phyloP scores from a whole-genome alignment of 2,113 vertebrate genomes.

The Elgaria multicarinata region DNA sequence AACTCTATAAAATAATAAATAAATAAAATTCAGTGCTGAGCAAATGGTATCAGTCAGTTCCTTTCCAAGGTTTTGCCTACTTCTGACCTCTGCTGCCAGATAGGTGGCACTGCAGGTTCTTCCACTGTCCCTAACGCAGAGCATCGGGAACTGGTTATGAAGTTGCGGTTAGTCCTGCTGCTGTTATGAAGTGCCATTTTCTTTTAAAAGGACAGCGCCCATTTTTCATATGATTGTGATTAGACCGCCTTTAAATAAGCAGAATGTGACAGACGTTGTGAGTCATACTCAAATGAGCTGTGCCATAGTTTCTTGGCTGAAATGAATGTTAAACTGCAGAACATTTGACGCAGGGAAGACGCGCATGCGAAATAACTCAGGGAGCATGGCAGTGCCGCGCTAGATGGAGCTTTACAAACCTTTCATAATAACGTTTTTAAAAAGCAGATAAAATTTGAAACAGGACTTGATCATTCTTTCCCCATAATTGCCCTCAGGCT shows the following conservation, averaged over 20 bases:
- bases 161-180: conserved; percentile 66
- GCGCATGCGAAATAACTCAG: not conserved
- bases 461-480: not conserved
- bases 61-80: conserved; percentile 24
- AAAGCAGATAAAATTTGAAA: conserved; percentile 6
- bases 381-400: not conserved
- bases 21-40: not conserved
- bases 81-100: conserved; percentile 77
- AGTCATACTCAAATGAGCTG: conserved; percentile 48
- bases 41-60: not conserved
- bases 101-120: not conserved
- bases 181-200: conserved; percentile 66
- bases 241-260: conserved; percentile 56
- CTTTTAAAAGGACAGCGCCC: conserved; percentile 75
- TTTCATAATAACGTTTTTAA: not conserved
- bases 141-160: conserved; percentile 73
- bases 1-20: not conserved
- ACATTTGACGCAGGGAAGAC: not conserved
- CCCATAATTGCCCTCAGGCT: too few relatives aligned
- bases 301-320: conserved; percentile 43
- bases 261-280: conserved; percentile 60
- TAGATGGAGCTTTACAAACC: not conserved
- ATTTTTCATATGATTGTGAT: conserved; percentile 62
- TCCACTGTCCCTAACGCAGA: conserved; percentile 9
- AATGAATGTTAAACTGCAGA: conserved; percentile 27